phyloP scores from a whole-genome alignment of 2,888 invertebrate genomes.

The Sminthurinus aureus region DNA sequence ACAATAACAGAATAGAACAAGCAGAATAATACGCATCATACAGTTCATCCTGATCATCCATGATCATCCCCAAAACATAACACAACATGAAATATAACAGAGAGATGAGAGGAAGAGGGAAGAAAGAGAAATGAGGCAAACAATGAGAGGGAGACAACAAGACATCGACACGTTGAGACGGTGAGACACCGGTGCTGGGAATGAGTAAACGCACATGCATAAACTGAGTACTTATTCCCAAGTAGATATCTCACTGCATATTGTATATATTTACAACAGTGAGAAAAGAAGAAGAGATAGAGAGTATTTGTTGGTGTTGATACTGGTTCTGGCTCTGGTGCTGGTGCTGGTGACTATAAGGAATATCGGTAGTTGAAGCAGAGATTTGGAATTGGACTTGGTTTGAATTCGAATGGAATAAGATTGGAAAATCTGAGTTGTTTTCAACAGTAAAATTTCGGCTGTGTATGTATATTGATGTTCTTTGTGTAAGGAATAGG shows the following conservation, averaged over 20 bases:
- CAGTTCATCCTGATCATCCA: not conserved
- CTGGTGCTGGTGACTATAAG: not conserved
- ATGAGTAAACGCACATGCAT: not conserved
- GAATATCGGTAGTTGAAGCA: no score
- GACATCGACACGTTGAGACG: no score
- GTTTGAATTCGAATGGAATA: not conserved
- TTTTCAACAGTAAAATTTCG: not conserved
- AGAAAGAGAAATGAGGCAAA: not conserved
- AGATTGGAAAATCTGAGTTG: constrained; percentile 1
- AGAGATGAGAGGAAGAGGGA: not conserved
- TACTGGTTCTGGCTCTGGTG: not conserved
- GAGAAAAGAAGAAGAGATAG: not conserved
- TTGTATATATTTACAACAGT: not conserved
- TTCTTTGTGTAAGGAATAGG: no score
- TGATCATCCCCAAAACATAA: not conserved
- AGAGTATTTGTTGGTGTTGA: not conserved
- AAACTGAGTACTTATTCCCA: not conserved
- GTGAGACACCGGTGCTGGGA: constrained; percentile 26
- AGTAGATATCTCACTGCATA: not conserved
- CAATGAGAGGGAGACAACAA: not conserved
- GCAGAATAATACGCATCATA: no score
- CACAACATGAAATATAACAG: no score
- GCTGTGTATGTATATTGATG: not conserved
- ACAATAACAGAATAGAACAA: no score
- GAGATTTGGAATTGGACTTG: no score